Base-by-base conservation (phyloP, 2,888 invertebrate species). In the Tuberolachnus salignus region DNA sequence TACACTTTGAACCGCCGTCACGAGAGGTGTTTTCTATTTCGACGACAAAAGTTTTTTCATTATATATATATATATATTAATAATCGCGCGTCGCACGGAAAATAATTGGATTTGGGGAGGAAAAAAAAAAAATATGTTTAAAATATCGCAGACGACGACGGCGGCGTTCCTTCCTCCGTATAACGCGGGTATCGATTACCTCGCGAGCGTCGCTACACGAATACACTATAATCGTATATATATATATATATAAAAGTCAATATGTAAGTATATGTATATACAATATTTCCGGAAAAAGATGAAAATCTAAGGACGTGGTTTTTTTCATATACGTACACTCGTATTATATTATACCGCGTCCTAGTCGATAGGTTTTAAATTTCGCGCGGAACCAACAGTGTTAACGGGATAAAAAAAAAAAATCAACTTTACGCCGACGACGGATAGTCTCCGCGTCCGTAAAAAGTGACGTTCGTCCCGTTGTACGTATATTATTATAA, bases 81-180 rank as follows among this genome's bases (percentile, higher is more conserved):
- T 46, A 46, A 53, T 26, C 46, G 9, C 13, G 3, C 6, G 44
- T 26, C 26, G 6, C n/a, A 19, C 57, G 23, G 9, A 46, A 71
- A 71, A 71, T 59, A 71, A 59, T 71, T 59, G 71, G n/a, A 51
- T 46, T 59, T 71, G 49, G 19, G 4, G 13, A 61, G 46, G n/a
- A 61, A 59, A 26, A 21, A 16, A 9, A 42, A n/a, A 23, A n/a
- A 61, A 64, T 64, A 16, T 63, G 63, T 51, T 4, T 8, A 46
- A 46, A 64, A 19, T 21, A 14, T 16, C 1, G 9, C n/a, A 46
- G n/a, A 26, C 49, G n/a, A 16, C 13, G 46, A 49, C n/a, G n/a
- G 11, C 16, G 11, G 11, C 6, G 49, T 51, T 34, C 13, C 26
- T 26, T 16, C 23, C n/a, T 67, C n/a, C 19, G 8, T 55, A 55